A percentile compares a stretch with the other conserved stretches of the same genome.
Conservation (phyloP, 2,797 vertebrate genomes). For the Phaenicophaeus curvirostris region DNA sequence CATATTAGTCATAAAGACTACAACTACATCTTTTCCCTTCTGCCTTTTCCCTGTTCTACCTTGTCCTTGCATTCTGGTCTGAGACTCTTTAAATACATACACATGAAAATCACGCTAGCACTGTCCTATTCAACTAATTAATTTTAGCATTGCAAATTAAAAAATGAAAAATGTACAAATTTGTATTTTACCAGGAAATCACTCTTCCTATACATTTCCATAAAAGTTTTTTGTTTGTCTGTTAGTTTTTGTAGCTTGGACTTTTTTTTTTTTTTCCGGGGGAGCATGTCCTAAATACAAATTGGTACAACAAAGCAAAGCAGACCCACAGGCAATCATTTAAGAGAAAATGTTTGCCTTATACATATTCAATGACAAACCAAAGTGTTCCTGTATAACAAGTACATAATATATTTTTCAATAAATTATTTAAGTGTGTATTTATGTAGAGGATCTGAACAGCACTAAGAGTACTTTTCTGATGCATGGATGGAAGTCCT, state of each 20-base stretch:
- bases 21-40: not conserved
- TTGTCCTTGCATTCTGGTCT: not conserved
- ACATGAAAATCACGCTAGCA: not conserved
- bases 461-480: not conserved
- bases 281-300: conserved; percentile 4
- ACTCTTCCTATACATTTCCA: not conserved
- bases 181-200: not conserved
- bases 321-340: conserved; percentile 47
- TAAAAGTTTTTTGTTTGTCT: not conserved
- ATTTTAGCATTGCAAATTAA: not conserved
- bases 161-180: not conserved
- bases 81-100: not conserved
- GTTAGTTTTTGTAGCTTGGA: not conserved
- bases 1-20: not conserved
- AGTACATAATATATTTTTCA: conserved; percentile 41
- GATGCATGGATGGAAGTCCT: not conserved
- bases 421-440: conserved; percentile 47
- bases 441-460: conserved; percentile 15
- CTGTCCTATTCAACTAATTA: not conserved
- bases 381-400: conserved; percentile 23
- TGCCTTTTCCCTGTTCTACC: not conserved
- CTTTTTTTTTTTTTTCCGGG: not conserved
- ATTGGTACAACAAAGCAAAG: conserved; percentile 30
- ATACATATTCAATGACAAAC: conserved; percentile 50
- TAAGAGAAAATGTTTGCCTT: conserved; percentile 41